phyloP scores from a whole-genome alignment of 23 tunicate genomes.

The Halocynthia aurantium region DNA sequence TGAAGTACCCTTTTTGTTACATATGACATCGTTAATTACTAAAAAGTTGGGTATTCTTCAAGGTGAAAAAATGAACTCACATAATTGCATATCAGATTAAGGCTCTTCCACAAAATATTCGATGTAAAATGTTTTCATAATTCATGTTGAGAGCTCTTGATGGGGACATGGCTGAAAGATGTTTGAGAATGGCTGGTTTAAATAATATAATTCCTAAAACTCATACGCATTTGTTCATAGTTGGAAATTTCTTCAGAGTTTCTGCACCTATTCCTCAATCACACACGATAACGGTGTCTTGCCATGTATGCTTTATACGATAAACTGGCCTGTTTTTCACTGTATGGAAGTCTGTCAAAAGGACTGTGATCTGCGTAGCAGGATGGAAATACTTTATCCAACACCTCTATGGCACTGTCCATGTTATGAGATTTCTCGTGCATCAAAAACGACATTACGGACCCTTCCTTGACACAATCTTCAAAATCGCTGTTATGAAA shows the following conservation, averaged over 20 bases:
- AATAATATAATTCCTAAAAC: neutral
- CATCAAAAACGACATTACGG: neutral
- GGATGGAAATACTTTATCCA: slow-evolving; percentile 50
- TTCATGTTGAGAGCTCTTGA: no score
- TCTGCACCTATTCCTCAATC: neutral
- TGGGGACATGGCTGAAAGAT: no score
- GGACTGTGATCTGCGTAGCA: slow-evolving; percentile 73
- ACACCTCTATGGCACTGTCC: slow-evolving; percentile 13
- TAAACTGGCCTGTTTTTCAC: slow-evolving; percentile 49
- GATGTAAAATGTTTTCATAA: no score
- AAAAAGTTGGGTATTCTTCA: no score
- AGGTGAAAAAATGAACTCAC: no score
- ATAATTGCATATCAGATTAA: no score
- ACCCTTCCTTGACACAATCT: neutral
- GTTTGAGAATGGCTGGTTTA: no score
- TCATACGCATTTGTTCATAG: neutral
- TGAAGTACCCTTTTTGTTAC: no score
- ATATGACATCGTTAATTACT: no score
- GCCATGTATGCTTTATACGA: slow-evolving; percentile 51
- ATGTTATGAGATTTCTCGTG: neutral
- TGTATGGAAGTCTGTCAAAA: slow-evolving; percentile 63
- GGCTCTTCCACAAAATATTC: no score
- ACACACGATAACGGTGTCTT: slow-evolving; percentile 32
- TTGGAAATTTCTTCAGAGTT: neutral
- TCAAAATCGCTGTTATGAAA: slow-evolving; percentile 13